Evolutionary conservation across 2,113 vertebrate genomes (phyloP).

Genomic region (human): DNA sequence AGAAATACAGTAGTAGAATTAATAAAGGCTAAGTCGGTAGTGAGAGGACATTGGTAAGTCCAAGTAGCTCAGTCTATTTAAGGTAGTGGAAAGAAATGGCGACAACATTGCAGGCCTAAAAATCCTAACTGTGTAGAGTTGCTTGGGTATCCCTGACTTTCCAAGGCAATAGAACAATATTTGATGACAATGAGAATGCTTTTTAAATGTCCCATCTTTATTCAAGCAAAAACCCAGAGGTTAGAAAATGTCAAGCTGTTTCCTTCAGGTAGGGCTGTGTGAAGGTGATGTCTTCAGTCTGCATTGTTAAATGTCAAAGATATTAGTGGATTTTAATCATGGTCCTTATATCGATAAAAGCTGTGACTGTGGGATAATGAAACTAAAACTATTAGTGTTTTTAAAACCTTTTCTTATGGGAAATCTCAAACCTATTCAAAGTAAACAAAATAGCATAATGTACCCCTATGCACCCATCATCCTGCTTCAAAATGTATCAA

Average conservation of each 20-base stretch:
- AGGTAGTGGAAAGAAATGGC: background rate
- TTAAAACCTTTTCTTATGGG: background rate
- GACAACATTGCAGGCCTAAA: background rate
- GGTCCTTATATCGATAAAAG: background rate
- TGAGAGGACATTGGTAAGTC: background rate
- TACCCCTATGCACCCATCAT: background rate
- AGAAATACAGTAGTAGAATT: background rate
- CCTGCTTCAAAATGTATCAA: background rate
- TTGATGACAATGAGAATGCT: background rate
- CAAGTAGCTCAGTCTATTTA: background rate
- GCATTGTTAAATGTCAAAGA: slow-evolving; percentile 22
- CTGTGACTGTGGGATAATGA: background rate
- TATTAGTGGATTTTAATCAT: slow-evolving; percentile 15
- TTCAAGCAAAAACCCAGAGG: background rate
- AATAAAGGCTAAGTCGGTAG: background rate
- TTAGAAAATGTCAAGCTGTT: slow-evolving; percentile 16
- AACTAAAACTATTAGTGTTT: background rate
- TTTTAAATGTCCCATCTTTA: background rate
- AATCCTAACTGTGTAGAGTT: background rate
- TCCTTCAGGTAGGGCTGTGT: background rate
- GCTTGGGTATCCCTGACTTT: background rate
- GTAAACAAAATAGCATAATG: background rate
- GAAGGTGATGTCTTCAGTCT: background rate
- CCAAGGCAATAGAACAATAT: background rate
- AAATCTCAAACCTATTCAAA: background rate